Percentiles rank a stretch among this genome's conserved stretches.
phyloP scores from a whole-genome alignment of 1,140 invertebrate genomes.

The Brachionus koreanus region DNA sequence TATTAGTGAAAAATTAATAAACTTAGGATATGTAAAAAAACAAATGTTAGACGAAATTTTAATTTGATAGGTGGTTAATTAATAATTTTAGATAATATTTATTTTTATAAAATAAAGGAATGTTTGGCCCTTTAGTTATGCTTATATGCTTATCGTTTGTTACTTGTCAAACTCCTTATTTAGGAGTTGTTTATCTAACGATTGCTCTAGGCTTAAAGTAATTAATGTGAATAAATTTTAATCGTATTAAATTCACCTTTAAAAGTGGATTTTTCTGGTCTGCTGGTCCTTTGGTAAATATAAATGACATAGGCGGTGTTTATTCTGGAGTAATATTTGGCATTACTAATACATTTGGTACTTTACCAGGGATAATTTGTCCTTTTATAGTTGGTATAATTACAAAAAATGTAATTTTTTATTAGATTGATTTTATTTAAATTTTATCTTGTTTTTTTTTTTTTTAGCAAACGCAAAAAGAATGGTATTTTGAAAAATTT shows the following conservation, averaged over 20 bases:
- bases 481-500: conserved; percentile 29
- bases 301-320: conserved; percentile 47
- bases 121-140: not conserved
- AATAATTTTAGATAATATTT: not conserved
- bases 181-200: not conserved
- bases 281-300: conserved; percentile 31
- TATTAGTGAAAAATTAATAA: not conserved
- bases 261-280: conserved; percentile 37
- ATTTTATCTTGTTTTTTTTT: not conserved
- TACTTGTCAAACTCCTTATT: not conserved
- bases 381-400: conserved; percentile 1
- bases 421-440: not conserved
- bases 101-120: not conserved
- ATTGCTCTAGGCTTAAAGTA: not conserved
- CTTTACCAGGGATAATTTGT: conserved; percentile 76
- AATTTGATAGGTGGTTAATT: conserved; percentile 7
- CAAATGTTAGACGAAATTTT: conserved; percentile 7
- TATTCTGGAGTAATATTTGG: conserved; percentile 74
- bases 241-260: not conserved
- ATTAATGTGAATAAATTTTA: not conserved
- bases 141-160: conserved; percentile 16
- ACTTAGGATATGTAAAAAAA: not conserved
- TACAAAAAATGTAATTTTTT: conserved; percentile 4
- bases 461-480: conserved; percentile 43
- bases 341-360: conserved; percentile 77